Evolutionary conservation across 2,888 invertebrate genomes (phyloP).

Genomic region (Mesochorus sp.): DNA sequence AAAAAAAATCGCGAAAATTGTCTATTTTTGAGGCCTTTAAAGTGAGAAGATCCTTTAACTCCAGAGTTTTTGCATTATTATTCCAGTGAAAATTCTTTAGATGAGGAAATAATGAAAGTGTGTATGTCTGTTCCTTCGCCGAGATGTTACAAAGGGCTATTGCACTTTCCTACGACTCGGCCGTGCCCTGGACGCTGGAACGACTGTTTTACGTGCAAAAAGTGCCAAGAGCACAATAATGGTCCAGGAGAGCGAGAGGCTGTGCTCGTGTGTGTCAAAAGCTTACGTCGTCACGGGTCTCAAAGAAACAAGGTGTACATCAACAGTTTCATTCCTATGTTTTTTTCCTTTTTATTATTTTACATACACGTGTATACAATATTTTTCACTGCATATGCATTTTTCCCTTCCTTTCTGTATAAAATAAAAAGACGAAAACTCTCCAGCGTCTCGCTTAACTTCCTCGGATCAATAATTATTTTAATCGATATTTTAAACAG

Average conservation of each 20-base stretch:
- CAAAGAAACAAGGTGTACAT: conserved; percentile 53
- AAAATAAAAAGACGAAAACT: too few relatives aligned
- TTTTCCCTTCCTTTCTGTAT: too few relatives aligned
- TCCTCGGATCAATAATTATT: too few relatives aligned
- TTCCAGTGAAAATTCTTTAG: conserved; percentile 25
- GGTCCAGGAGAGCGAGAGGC: not conserved
- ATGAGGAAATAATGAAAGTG: conserved; percentile 14
- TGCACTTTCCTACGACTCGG: conserved; percentile 10
- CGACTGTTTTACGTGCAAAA: not conserved
- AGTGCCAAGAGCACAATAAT: not conserved
- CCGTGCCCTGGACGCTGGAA: not conserved
- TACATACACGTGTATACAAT: not conserved
- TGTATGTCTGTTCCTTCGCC: conserved; percentile 1
- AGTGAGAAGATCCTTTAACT: not conserved
- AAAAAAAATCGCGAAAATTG: too few relatives aligned
- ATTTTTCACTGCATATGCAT: too few relatives aligned
- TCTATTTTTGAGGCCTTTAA: too few relatives aligned
- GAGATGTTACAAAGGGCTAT: conserved; percentile 38
- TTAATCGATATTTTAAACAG: too few relatives aligned
- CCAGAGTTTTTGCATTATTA: not conserved
- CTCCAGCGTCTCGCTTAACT: too few relatives aligned
- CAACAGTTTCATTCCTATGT: not conserved
- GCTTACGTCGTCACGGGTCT: conserved; percentile 57
- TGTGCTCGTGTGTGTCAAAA: not conserved
- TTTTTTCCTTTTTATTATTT: not conserved